Evolutionary conservation across 2,797 vertebrate genomes (phyloP), one percentile per base, ranked within the genome.

Genomic region (Lepus oiostolus): DNA sequence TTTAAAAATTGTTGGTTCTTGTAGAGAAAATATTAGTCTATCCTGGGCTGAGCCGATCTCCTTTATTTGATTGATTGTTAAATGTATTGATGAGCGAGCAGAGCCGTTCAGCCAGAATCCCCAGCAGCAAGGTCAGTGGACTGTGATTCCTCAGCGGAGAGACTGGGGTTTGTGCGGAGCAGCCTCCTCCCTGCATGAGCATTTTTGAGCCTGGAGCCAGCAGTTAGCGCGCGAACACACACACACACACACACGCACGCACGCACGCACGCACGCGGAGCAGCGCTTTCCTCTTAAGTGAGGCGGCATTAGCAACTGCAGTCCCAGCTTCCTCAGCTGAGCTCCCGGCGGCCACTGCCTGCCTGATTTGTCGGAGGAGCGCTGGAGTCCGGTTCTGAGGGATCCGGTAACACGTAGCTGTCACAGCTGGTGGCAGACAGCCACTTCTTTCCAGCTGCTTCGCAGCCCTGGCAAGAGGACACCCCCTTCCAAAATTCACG

Each of bases 251-350:
- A 2, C 71, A 11, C 93, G 9, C 90, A 8, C 80, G 65, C 85
- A 21, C 96, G 7, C 92, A 22, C 88, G 28, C 50, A n/a, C 79
- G 13, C 58, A 42, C 52, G 26, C 63, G 93, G 95, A 95, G 94
- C 97, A 94, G 95, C 88, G 93, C 93, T 97, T 95, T 97, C 94
- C 91, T 89, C 96, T 98, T 95, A 94, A 97, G 97, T 97, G 98
- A 96, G 98, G 97, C 97, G 52, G 98, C 97, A 54, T 97, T 96
- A 95, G 97, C 95, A 97, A 97, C 97, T 93, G 98, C 98, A 98
- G 97, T 95, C 93, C 80, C 28, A 38, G 97, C 97, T 96, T 93
- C 96, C 94, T 67, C 50, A 85, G 97, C 97, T 96, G 97, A 96
- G 95, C 95, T 62, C 88, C 38, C 10, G 62, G 96, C 95, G 62